Evolutionary conservation across 2,888 invertebrate genomes (phyloP), one percentile per base, ranked within the genome.

Genomic region (Osmoderma eremita): DNA sequence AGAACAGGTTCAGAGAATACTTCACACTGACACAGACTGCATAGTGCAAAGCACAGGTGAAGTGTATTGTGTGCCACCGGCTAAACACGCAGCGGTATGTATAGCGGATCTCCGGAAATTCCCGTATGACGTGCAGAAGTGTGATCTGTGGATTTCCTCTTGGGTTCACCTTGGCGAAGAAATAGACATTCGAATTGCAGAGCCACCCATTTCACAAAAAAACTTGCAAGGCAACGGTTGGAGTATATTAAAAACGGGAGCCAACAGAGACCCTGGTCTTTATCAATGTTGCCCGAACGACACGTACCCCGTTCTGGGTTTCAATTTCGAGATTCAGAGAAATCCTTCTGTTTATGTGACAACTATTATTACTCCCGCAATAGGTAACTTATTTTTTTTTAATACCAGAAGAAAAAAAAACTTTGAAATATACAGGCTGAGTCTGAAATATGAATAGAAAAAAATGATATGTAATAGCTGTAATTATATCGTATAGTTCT

Each of bases 71-170:
- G 86, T 88, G 1, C 86, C 88, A 0, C 85, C 88, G 5, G 73
- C 86, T 8, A 83, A 84, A 2, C 86, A 87, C 73, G 82, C 85
- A 2, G 86, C 86, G 0, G 83, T 86, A 20, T 91, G 91, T 74
- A 80, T 84, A 53, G 84, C 88, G 1, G 81, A 88, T 66, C 81
- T 87, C 41, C 81, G 81, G 2, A 83, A 83, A 56, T 91, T 89
- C 88, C 91, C 91, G 0, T 90, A 86, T 73, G 91, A 91, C 75
- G 76, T 76, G 12, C 90, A 91, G 78, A 87, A 86, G 67, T 91
- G 91, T 77, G 83, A 85, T 0, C 71, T 91, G 38, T 84, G 83
- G 41, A 86, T 90, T 70, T 90, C 90, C 10, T 88, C 90, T 0
- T 90, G 90, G 90, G 84, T 86, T 75, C 86, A 89, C 72, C 85